Evolutionary conservation across 2,888 invertebrate species (phyloP).

Genomic region (Philopedon plagiatum): DNA sequence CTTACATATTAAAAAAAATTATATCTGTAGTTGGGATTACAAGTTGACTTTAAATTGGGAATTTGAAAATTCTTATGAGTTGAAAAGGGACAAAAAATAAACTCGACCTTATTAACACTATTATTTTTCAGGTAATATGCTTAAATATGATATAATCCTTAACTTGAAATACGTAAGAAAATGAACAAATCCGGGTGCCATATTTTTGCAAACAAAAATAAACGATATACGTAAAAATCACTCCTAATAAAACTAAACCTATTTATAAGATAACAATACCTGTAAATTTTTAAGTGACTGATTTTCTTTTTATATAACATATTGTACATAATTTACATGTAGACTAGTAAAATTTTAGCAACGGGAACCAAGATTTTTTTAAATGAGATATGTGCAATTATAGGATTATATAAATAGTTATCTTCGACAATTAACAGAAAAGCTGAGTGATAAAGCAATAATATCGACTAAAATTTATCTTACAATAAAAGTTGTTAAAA

Average conservation of each 20-base stretch:
- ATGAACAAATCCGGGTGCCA: constrained; percentile 25
- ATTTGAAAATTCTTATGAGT: no score
- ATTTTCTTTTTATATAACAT: not conserved
- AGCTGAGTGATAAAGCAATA: no score
- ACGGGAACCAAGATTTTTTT: not conserved
- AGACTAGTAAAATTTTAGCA: constrained; percentile 14
- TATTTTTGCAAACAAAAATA: constrained; percentile 21
- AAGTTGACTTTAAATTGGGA: no score
- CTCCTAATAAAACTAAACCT: constrained; percentile 54
- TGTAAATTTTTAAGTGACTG: constrained; percentile 24
- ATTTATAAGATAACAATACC: constrained; percentile 17
- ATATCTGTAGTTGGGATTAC: no score
- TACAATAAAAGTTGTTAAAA: no score
- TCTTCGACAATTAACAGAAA: no score
- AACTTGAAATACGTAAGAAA: constrained; percentile 21
- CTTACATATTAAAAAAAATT: no score
- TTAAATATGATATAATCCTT: not conserved
- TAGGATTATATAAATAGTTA: no score
- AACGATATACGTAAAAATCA: constrained; percentile 64
- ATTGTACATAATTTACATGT: not conserved
- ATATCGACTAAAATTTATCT: no score
- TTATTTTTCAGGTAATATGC: constrained; percentile 9
- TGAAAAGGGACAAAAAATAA: no score
- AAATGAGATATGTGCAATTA: no score
- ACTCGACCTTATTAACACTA: no score